Conservation (phyloP, 2,113 vertebrate genomes). For the Zosterops hypoxanthus region DNA sequence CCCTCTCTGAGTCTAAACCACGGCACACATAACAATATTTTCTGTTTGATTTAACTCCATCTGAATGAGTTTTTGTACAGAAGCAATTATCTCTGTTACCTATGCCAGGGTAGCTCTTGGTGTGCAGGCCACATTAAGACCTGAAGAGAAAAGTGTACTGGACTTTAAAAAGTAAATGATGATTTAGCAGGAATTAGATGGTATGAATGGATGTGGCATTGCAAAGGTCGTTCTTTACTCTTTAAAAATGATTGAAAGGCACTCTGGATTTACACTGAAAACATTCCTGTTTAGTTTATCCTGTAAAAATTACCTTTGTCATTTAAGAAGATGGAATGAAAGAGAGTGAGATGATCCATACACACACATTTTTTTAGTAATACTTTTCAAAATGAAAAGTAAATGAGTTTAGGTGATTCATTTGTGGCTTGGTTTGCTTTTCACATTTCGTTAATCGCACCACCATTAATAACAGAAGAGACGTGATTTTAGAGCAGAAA, state of each 20-base stretch:
- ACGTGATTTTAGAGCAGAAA: neutral
- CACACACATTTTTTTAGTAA: neutral
- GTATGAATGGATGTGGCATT: neutral
- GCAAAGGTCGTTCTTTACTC: neutral
- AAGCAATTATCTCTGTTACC: neutral
- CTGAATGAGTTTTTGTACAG: neutral
- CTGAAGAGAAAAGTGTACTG: neutral
- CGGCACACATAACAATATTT: neutral
- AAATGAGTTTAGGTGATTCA: rapidly evolving
- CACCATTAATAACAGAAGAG: neutral
- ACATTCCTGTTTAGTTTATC: neutral
- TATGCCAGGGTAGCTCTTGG: neutral
- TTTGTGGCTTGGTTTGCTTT: neutral
- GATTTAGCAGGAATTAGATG: neutral
- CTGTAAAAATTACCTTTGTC: neutral
- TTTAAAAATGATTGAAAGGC: neutral
- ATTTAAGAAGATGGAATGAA: neutral
- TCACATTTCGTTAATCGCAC: neutral
- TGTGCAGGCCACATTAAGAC: neutral
- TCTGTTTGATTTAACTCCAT: neutral
- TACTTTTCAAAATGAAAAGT: neutral
- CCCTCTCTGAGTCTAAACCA: neutral
- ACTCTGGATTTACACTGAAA: neutral
- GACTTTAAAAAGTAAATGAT: neutral
- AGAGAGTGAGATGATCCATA: neutral